These are phyloP conservation scores for Heterodera carotae DNA, from an alignment of 1,140 invertebrate species.

Conservation along the genomic window DNA sequence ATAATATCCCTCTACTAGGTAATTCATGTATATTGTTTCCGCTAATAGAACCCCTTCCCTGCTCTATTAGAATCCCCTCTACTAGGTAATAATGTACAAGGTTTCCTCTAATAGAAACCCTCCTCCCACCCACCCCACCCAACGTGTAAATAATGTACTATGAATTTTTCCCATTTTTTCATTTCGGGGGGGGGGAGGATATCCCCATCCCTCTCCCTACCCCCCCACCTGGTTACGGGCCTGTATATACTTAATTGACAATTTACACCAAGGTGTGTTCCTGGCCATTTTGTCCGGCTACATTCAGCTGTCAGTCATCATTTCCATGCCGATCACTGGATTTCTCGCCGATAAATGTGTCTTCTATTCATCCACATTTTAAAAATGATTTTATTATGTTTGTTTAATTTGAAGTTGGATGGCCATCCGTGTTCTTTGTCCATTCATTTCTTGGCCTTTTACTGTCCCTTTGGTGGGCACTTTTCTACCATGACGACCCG, in stretches of 20 bases:
- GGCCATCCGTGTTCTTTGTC: constrained; percentile 24
- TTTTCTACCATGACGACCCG: constrained; percentile 13
- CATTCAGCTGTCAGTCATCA: constrained; percentile 28
- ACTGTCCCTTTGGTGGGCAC: constrained; percentile 19
- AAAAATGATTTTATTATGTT: constrained; percentile 5
- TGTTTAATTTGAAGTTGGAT: constrained; percentile 25
- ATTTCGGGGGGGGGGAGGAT: too few species aligned
- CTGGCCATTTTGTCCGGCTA: constrained; percentile 21
- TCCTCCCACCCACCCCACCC: too few species aligned
- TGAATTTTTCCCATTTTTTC: too few species aligned
- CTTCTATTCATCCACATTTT: neutral
- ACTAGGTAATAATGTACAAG: too few species aligned
- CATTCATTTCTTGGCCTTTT: constrained; percentile 15
- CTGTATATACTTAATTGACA: neutral
- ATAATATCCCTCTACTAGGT: too few species aligned
- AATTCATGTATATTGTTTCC: too few species aligned
- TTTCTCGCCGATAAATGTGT: constrained; percentile 13
- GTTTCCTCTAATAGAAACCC: too few species aligned
- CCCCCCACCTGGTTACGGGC: too few species aligned
- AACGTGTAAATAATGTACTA: too few species aligned
- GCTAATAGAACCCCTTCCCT: too few species aligned
- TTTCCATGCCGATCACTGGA: constrained; percentile 21
- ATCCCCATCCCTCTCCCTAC: too few species aligned
- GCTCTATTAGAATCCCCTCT: too few species aligned
- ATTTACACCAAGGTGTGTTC: neutral